phyloP scores from a whole-genome alignment of 1,140 invertebrate species.

The Apis dorsata region DNA sequence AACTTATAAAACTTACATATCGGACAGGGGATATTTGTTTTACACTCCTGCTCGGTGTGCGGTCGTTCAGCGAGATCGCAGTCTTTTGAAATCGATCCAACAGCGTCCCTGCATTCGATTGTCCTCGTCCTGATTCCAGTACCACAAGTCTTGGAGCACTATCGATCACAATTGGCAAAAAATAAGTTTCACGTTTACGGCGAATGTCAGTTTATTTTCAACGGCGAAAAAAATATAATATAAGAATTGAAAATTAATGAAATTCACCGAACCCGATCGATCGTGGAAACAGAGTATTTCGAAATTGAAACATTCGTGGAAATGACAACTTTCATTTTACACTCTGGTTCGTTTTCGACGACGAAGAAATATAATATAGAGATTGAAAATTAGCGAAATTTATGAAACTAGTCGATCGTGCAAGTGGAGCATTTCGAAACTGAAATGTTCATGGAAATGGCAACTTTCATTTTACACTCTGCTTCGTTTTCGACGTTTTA shows the following conservation, averaged over 20 bases:
- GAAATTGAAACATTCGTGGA: neutral
- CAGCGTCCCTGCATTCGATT: conserved; percentile 88
- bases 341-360: neutral
- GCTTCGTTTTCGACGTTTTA: conserved; percentile 25
- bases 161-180: conserved; percentile 44
- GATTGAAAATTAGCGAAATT: neutral
- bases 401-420: neutral
- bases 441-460: neutral
- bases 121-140: conserved; percentile 89
- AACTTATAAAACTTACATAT: conserved; percentile 70
- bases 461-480: neutral
- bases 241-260: too few species aligned
- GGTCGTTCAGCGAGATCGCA: conserved; percentile 80
- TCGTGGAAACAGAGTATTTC: too few species aligned
- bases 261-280: too few species aligned
- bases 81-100: conserved; percentile 78
- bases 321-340: neutral
- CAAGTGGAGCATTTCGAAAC: neutral
- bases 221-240: too few species aligned
- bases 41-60: conserved; percentile 75
- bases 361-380: neutral
- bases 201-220: neutral
- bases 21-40: conserved; percentile 72
- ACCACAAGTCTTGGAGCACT: conserved; percentile 94
- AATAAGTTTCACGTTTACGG: neutral